Evolutionary conservation across 2,113 vertebrate genomes (phyloP).

Genomic region (Percina caprodes): DNA sequence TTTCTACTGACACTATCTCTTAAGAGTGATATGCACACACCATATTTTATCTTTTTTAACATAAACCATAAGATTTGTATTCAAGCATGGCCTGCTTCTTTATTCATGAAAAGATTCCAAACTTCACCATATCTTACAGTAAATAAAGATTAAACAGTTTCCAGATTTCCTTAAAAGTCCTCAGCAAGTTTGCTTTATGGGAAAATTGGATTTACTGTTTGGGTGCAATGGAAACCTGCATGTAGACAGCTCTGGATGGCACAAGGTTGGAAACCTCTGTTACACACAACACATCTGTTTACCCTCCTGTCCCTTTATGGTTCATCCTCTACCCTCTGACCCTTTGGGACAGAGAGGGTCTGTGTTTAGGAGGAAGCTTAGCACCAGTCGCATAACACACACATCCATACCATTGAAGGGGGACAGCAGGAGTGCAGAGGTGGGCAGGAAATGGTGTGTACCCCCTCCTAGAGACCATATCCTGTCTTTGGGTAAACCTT

Average conservation of each 20-base stretch:
- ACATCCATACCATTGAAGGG: constrained; percentile 53
- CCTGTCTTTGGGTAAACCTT: constrained; percentile 73
- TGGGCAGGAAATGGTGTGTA: constrained; percentile 76
- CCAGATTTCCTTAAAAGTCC: no score
- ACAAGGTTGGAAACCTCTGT: constrained; percentile 35
- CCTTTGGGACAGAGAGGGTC: constrained; percentile 64
- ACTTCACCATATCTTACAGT: not conserved
- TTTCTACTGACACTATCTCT: not conserved
- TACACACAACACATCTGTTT: constrained; percentile 57
- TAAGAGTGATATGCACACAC: not conserved
- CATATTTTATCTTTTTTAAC: not conserved
- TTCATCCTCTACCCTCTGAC: constrained; percentile 75
- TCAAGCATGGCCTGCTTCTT: not conserved
- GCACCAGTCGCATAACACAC: constrained; percentile 47
- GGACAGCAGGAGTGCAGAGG: constrained; percentile 68
- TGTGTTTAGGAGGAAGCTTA: constrained; percentile 70
- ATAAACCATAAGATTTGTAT: not conserved
- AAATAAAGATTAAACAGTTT: not conserved
- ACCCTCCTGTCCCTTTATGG: constrained; percentile 65
- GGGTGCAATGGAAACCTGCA: constrained; percentile 1
- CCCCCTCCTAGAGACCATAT: constrained; percentile 71
- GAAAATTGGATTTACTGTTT: no score
- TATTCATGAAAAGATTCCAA: not conserved
- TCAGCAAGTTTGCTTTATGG: no score
- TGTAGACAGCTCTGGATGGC: constrained; percentile 8